Base-by-base conservation (phyloP, 2,797 vertebrate species). In the Cetoscarus ocellatus region DNA sequence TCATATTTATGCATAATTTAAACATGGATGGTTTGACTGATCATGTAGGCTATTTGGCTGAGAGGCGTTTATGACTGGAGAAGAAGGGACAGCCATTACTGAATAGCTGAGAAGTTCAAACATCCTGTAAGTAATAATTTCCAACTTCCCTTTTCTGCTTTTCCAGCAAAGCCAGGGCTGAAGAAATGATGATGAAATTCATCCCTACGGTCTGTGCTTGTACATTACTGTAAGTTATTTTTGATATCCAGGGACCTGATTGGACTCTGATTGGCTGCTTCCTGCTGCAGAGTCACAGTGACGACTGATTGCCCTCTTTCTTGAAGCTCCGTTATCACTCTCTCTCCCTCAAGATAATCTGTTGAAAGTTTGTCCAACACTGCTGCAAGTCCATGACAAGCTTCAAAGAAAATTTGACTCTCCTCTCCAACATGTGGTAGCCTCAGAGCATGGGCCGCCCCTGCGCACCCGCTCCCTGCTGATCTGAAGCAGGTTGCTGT, bases 211-310 rank as follows among this genome's bases (percentile, higher is more conserved):
- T 69, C 68, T 66, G 70, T 74, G 19, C 68, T 77, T 61, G 51
- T 64, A 69, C 77, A 86, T 83, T 70, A 81, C 77, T 83, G 57
- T 65, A 75, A 77, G 58, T 77, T 83, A 61, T 79, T 75, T 89
- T 82, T 81, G 58, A 75, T 73, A 80, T 86, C 62, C 60, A 4
- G 7, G 50, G 73, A 80, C 77, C 13, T 6, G 70, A 90, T 86
- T 87, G 82, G 76, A 17, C 76, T 74, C 69, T 87, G 86, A 86
- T 91, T 88, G 84, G 88, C 71, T 73, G 68, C 78, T 83, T 83
- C 79, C 80, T 80, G 71, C 82, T 80, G 80, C 83, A 82, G 77
- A 87, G 80, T 78, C 69, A 70, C 63, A 77, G 42, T 72, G 83
- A 78, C 57, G 75, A 74, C 75, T 81, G 82, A 84, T 75, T 79